Conservation (phyloP, 2,888 invertebrate species). For the Pyrochroa serraticornis region DNA sequence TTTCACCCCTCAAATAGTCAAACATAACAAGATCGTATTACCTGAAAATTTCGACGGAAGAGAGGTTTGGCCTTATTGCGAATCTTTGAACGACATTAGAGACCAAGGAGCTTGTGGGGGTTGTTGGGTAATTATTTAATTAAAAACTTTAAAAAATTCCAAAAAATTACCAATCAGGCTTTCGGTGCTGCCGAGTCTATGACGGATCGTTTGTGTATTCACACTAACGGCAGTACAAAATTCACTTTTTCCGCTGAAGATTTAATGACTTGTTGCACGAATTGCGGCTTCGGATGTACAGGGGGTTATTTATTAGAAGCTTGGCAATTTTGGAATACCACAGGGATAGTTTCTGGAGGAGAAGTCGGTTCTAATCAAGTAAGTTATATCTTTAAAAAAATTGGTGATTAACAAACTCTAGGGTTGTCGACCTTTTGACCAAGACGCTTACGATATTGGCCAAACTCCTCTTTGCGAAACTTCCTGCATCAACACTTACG, state of each 20-base stretch:
- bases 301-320: conserved; percentile 85
- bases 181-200: conserved; percentile 91
- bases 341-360: conserved; percentile 89
- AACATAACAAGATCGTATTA: conserved; percentile 60
- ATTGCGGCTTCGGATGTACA: conserved; percentile 82
- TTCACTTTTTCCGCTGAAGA: conserved; percentile 86
- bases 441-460: conserved; percentile 90
- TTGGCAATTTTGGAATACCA: conserved; percentile 85
- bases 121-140: conserved; percentile 71
- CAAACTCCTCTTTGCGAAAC: conserved; percentile 82
- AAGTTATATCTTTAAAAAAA: not conserved
- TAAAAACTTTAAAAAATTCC: not conserved
- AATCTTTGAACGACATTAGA: conserved; percentile 80
- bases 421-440: conserved; percentile 88
- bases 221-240: conserved; percentile 72
- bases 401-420: conserved; percentile 40
- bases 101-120: conserved; percentile 92
- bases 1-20: conserved; percentile 49
- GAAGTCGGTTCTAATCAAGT: conserved; percentile 73
- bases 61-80: conserved; percentile 82
- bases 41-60: conserved; percentile 85
- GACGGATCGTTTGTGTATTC: conserved; percentile 87
- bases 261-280: conserved; percentile 78
- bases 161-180: conserved; percentile 61
- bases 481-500: conserved; percentile 73